Conservation (phyloP, 2,113 vertebrate genomes). For the cat (Felis catus) region F.catus_Fca126_mat1.0 CM031428.1:13362501-13363000, state of each 20-base stretch:
- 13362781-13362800: not conserved
- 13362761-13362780: not conserved
- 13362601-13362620: not conserved
- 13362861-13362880: slow-evolving; percentile 83
- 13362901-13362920: slow-evolving; percentile 83
- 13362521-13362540: not conserved
- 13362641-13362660: not conserved
- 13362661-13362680: not conserved
- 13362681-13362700: not conserved
- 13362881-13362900: slow-evolving; percentile 86
- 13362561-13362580: not conserved
- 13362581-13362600: not conserved
- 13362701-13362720: not conserved
- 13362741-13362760: not conserved
- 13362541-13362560: not conserved
- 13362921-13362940: slow-evolving; percentile 83
- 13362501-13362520: not conserved
- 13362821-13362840: not conserved
- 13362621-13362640: not conserved
- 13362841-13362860: slow-evolving; percentile 80
- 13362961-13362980: not conserved
- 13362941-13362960: not conserved
- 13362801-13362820: not conserved
- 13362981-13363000: not conserved
- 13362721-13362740: not conserved